These are phyloP conservation scores for Schizotus pectinicornis DNA, from an alignment of 2,888 invertebrate species.

Conservation along the genomic window DNA sequence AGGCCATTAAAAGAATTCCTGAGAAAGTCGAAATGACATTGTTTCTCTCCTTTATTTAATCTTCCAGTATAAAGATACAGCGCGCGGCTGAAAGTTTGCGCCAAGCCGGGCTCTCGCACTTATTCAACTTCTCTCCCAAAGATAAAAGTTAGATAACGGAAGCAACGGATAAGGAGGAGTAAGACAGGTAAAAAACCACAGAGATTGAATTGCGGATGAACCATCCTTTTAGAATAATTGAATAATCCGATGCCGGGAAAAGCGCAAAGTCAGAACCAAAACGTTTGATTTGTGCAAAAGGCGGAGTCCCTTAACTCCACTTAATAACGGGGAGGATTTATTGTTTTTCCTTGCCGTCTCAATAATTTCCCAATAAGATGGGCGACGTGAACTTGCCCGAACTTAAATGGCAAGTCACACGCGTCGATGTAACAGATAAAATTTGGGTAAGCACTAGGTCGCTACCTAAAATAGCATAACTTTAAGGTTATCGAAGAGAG, in stretches of 20 bases:
- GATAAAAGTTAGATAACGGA: conserved; percentile 48
- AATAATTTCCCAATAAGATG: conserved; percentile 16
- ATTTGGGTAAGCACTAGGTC: conserved; percentile 14
- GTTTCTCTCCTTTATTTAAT: conserved; percentile 47
- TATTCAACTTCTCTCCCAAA: conserved; percentile 35
- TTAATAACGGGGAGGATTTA: conserved; percentile 23
- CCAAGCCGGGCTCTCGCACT: conserved; percentile 25
- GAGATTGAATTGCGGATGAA: conserved; percentile 51
- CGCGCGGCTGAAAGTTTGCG: conserved; percentile 36
- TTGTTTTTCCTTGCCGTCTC: conserved; percentile 20
- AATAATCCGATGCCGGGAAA: conserved; percentile 45
- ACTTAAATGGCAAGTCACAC: not conserved
- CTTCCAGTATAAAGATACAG: conserved; percentile 40
- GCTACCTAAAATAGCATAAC: conserved; percentile 33
- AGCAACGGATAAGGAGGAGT: conserved; percentile 38
- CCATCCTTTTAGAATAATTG: conserved; percentile 53
- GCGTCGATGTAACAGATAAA: conserved; percentile 8
- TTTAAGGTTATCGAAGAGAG: conserved; percentile 36
- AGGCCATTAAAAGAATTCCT: conserved; percentile 38
- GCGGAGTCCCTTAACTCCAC: conserved; percentile 13
- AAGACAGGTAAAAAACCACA: conserved; percentile 47
- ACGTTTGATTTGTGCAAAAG: conserved; percentile 22
- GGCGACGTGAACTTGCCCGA: conserved; percentile 3
- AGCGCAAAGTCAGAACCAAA: conserved; percentile 26
- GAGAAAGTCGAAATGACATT: conserved; percentile 42